Percentiles rank a stretch among this genome's conserved stretches.
phyloP scores from a whole-genome alignment of 2,797 vertebrate species.

The Tarsius wallacei region DNA sequence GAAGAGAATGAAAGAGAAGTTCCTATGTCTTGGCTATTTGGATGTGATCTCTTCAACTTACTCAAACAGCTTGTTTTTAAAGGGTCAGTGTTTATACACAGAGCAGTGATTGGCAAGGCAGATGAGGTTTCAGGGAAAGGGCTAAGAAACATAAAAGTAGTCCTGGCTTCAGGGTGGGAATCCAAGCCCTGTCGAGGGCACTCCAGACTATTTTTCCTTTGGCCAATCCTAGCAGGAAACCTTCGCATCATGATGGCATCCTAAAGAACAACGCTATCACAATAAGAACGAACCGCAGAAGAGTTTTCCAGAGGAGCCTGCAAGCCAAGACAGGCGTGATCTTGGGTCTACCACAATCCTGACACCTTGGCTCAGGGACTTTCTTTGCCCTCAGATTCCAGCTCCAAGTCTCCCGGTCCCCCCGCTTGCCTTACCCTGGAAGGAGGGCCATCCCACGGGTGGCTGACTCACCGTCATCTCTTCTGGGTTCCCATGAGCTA shows the following conservation, averaged over 20 bases:
- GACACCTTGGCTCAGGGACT: background rate
- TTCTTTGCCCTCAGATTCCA: background rate
- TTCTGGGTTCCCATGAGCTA: conserved; percentile 94
- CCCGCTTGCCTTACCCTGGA: background rate
- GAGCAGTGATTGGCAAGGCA: background rate
- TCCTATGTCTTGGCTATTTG: background rate
- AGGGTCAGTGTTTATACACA: background rate
- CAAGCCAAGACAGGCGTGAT: background rate
- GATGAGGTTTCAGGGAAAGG: conserved; percentile 73
- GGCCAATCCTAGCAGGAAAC: background rate
- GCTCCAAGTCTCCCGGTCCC: background rate
- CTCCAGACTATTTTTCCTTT: conserved; percentile 43
- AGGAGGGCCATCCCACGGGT: background rate
- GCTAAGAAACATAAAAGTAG: conserved; percentile 81
- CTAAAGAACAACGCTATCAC: conserved; percentile 1
- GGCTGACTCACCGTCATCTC: conserved; percentile 95
- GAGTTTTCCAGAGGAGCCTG: background rate
- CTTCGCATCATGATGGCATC: background rate
- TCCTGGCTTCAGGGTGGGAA: conserved; percentile 49
- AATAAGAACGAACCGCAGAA: conserved; percentile 30
- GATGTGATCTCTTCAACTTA: background rate
- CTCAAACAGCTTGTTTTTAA: conserved; percentile 32
- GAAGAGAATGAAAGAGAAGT: background rate
- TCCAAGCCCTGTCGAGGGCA: conserved; percentile 59
- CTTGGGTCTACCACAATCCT: conserved; percentile 23